Conservation (phyloP, 2,888 invertebrate genomes). For the Drosophila affinis region DNA sequence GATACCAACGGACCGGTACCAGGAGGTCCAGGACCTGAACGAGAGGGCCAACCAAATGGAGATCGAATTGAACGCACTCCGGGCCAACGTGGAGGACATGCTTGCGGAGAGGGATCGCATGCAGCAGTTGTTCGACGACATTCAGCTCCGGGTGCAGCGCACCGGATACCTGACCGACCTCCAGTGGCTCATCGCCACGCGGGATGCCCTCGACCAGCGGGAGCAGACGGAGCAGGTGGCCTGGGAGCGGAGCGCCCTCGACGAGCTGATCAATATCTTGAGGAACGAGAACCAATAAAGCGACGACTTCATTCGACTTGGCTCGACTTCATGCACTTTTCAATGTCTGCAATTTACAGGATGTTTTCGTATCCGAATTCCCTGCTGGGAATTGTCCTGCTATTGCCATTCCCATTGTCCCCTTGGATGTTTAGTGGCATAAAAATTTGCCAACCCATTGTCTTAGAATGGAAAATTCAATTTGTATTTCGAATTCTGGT, state of each 20-base stretch:
- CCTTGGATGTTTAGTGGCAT: background rate
- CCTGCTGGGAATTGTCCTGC: conserved; percentile 64
- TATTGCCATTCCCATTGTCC: background rate
- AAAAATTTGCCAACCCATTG: conserved; percentile 63
- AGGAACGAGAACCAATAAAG: too few species aligned
- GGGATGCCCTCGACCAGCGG: background rate
- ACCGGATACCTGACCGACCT: background rate
- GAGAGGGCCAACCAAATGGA: background rate
- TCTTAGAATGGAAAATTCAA: conserved; percentile 75
- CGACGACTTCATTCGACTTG: too few species aligned
- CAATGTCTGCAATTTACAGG: background rate
- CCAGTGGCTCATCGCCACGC: accelerated
- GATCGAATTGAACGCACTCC: background rate
- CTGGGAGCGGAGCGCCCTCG: background rate
- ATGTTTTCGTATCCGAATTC: too few species aligned
- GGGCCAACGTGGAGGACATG: background rate
- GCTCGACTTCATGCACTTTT: background rate
- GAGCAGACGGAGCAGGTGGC: background rate
- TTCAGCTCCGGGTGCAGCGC: background rate
- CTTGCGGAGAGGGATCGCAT: background rate
- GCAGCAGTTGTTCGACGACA: accelerated
- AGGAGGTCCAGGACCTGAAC: background rate
- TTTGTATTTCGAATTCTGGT: conserved; percentile 53
- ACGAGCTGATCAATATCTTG: background rate
- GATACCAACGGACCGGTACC: background rate